Conservation (phyloP, 2,797 vertebrate species). For the Antrozous pallidus region DNA sequence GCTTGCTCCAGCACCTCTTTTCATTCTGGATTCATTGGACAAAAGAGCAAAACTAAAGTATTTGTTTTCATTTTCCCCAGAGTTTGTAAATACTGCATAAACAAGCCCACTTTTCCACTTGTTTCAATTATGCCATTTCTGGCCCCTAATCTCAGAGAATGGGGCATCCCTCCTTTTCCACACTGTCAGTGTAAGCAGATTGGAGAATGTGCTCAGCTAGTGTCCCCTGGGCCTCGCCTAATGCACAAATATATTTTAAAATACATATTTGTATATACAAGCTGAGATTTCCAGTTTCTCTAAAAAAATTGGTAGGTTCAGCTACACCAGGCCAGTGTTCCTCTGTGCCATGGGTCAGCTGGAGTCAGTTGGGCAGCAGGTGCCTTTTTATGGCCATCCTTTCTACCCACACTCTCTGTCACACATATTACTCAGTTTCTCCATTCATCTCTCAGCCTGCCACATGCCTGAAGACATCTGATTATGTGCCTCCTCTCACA, state of each 20-base stretch:
- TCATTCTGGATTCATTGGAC: background rate
- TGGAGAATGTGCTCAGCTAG: background rate
- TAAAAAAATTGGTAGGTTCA: background rate
- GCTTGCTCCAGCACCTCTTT: background rate
- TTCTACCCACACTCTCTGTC: background rate
- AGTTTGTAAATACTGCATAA: background rate
- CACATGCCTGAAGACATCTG: background rate
- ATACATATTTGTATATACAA: background rate
- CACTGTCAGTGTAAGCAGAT: background rate
- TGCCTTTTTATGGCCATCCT: background rate
- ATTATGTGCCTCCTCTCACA: background rate
- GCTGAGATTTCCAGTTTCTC: background rate
- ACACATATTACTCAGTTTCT: fast-evolving
- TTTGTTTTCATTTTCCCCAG: background rate
- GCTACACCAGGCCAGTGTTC: background rate
- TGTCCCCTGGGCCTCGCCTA: background rate
- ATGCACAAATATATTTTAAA: background rate
- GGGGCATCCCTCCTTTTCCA: background rate
- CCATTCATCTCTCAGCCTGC: too few species aligned
- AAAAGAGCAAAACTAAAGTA: background rate
- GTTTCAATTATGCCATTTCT: background rate
- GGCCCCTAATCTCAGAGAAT: background rate
- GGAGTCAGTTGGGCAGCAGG: background rate
- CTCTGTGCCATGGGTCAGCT: background rate
- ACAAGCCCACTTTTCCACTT: background rate